Conservation (phyloP, 1,140 invertebrate genomes). For the Drusus annulatus region DNA sequence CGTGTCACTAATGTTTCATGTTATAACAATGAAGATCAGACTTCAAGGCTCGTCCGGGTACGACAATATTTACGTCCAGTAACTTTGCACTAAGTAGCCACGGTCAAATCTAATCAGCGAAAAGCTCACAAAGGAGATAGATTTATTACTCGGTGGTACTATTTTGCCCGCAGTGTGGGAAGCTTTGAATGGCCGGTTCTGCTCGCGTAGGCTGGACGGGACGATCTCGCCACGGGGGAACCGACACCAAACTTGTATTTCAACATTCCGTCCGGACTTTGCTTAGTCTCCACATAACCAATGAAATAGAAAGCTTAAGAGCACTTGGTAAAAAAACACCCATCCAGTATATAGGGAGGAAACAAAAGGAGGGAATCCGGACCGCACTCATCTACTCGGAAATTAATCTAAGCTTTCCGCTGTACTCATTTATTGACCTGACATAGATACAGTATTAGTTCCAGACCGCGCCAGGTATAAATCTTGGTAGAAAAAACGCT, state of each 20-base stretch:
- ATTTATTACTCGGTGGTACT: slow-evolving; percentile 16
- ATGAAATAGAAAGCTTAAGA: slow-evolving; percentile 5
- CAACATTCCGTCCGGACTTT: slow-evolving; percentile 58
- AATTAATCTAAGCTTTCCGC: slow-evolving; percentile 25
- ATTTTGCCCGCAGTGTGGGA: slow-evolving; percentile 1
- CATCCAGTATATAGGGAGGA: too few species aligned
- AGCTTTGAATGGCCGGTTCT: not conserved
- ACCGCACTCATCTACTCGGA: not conserved
- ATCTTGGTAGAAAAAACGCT: slow-evolving; percentile 7
- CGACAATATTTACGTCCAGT: not conserved
- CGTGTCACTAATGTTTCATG: slow-evolving; percentile 30
- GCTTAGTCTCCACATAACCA: slow-evolving; percentile 30
- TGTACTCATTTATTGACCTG: slow-evolving; percentile 33
- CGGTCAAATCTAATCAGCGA: not conserved
- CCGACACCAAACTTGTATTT: slow-evolving; percentile 58
- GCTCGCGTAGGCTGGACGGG: slow-evolving; percentile 26
- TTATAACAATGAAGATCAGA: slow-evolving; percentile 31
- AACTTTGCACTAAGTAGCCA: slow-evolving; percentile 9
- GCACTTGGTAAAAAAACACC: not conserved
- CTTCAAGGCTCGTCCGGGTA: slow-evolving; percentile 12
- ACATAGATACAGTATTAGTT: slow-evolving; percentile 26
- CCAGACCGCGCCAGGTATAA: slow-evolving; percentile 26
- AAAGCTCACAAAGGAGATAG: not conserved
- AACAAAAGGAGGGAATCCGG: not conserved
- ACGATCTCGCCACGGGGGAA: slow-evolving; percentile 24